A percentile compares a stretch with the other conserved stretches of the same genome.
phyloP scores from a whole-genome alignment of 2,888 invertebrate genomes.

The Tenthredo mesomela region DNA sequence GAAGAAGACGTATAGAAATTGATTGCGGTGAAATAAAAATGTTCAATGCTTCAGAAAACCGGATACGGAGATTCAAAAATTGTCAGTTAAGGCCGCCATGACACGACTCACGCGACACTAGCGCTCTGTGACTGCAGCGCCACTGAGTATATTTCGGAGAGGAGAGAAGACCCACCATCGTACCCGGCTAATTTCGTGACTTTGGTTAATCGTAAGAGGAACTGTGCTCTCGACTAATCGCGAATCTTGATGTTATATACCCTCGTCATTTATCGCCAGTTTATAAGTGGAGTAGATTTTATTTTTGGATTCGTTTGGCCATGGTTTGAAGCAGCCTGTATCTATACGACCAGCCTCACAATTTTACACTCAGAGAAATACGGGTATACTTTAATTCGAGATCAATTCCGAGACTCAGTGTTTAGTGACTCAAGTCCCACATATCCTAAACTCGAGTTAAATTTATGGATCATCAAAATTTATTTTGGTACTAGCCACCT shows the following conservation, averaged over 20 bases:
- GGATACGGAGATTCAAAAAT: not conserved
- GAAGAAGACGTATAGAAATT: not conserved
- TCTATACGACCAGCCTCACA: not conserved
- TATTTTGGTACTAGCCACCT: not conserved
- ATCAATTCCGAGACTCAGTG: slow-evolving; percentile 6
- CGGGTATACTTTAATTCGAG: not conserved
- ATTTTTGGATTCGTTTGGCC: slow-evolving; percentile 22
- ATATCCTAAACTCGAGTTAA: slow-evolving; percentile 1
- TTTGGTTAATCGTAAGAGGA: not conserved
- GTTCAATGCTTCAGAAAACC: not conserved
- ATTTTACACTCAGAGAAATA: not conserved
- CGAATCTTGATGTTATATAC: not conserved
- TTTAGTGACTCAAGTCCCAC: slow-evolving; percentile 38
- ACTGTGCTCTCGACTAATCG: slow-evolving; percentile 16
- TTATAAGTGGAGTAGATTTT: slow-evolving; percentile 17
- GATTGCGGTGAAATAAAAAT: not conserved
- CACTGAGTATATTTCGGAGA: not conserved
- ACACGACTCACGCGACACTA: not conserved
- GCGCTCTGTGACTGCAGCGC: not conserved
- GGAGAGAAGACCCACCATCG: not conserved
- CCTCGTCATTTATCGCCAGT: slow-evolving; percentile 1
- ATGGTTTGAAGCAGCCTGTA: not conserved
- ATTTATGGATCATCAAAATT: slow-evolving; percentile 27
- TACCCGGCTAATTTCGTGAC: not conserved
- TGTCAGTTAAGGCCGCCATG: not conserved